Percentiles rank a stretch among this genome's conserved stretches.
Evolutionary conservation across 2,113 vertebrate genomes (phyloP).

Genomic region (Myotis davidii): DNA sequence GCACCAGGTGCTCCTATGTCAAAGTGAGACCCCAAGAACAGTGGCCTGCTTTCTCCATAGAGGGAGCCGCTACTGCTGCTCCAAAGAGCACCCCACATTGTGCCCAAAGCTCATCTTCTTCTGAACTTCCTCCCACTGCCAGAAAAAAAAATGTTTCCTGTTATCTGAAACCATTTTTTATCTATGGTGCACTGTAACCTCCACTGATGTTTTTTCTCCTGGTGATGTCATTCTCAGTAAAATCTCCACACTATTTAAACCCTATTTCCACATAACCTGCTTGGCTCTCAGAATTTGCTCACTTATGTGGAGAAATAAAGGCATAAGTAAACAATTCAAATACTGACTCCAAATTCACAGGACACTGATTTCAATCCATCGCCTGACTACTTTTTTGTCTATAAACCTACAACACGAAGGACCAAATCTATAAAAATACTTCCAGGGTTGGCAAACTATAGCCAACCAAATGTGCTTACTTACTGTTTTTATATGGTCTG

Average conservation of each 20-base stretch:
- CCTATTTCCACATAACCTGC: not conserved
- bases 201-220: not conserved
- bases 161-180: not conserved
- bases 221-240: not conserved
- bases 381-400: not conserved
- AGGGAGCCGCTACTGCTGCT: rapidly evolving
- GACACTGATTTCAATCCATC: not conserved
- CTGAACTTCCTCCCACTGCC: not conserved
- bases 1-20: not conserved
- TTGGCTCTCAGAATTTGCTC: not conserved
- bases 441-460: not conserved
- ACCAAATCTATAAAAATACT: not conserved
- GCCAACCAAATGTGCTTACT: not conserved
- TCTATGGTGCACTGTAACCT: not conserved
- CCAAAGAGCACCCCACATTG: rapidly evolving
- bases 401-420: not conserved
- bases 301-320: not conserved
- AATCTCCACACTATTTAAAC: not conserved
- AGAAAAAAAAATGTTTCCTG: not conserved
- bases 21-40: no score
- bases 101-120: not conserved
- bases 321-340: not conserved
- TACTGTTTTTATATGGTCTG: not conserved
- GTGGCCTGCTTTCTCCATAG: rapidly evolving
- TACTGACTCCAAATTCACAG: not conserved